Percentiles rank a stretch among this genome's conserved stretches.
phyloP scores from a whole-genome alignment of 2,888 invertebrate species.

The Ferdinandea cuprea region DNA sequence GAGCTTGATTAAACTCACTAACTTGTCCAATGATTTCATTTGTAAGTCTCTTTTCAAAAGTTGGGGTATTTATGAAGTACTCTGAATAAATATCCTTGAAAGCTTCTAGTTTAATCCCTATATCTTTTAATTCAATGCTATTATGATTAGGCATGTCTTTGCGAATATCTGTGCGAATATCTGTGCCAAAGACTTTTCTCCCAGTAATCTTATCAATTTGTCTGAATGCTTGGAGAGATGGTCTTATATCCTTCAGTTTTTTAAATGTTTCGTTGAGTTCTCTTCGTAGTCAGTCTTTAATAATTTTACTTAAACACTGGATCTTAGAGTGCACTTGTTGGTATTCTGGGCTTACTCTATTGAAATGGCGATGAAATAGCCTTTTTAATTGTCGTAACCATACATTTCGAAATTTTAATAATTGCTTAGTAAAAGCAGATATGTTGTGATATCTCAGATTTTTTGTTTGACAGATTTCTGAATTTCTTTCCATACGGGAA shows the following conservation, averaged over 20 bases:
- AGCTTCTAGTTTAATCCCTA: slow-evolving; percentile 6
- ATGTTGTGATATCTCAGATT: slow-evolving; percentile 14
- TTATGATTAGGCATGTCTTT: not conserved
- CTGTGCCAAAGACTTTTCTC: slow-evolving; percentile 14
- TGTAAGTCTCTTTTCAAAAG: not conserved
- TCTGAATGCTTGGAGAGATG: slow-evolving; percentile 22
- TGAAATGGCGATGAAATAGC: slow-evolving; percentile 18
- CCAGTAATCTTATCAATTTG: slow-evolving; percentile 19
- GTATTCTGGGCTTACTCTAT: slow-evolving; percentile 12
- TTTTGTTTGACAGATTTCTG: slow-evolving; percentile 1
- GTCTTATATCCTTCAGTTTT: slow-evolving; percentile 16
- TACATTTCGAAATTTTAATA: slow-evolving; percentile 17
- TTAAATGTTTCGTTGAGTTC: slow-evolving; percentile 18
- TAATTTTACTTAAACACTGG: slow-evolving; percentile 17
- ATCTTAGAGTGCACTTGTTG: slow-evolving; percentile 13
- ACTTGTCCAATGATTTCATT: not conserved
- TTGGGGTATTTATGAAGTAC: no score
- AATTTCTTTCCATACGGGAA: not conserved
- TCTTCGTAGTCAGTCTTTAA: slow-evolving; percentile 12
- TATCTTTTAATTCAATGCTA: not conserved
- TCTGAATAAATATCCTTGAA: slow-evolving; percentile 19
- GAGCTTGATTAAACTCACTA: not conserved
- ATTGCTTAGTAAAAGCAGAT: slow-evolving; percentile 5
- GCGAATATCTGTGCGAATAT: slow-evolving; percentile 4
- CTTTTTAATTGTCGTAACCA: slow-evolving; percentile 17